Conservation (phyloP, 2,113 vertebrate species). For the Anhinga anhinga region DNA sequence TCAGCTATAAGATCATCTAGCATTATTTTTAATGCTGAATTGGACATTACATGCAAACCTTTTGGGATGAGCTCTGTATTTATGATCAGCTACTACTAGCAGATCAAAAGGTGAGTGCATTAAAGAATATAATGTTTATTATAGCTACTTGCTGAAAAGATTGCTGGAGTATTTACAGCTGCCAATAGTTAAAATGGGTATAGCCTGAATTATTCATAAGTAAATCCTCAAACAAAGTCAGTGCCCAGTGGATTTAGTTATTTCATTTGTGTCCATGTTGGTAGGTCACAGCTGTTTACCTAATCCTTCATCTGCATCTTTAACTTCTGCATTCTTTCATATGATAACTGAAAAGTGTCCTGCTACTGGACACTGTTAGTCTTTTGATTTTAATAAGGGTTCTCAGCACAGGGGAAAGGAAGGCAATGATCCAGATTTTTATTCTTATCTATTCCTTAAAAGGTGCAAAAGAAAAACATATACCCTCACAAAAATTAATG, state of each 20-base stretch:
- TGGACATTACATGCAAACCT: constrained; percentile 28
- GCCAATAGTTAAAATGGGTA: constrained; percentile 15
- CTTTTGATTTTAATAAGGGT: neutral
- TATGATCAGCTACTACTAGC: constrained; percentile 37
- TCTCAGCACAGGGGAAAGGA: neutral
- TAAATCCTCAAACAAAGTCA: constrained; percentile 46
- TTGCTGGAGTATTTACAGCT: constrained; percentile 56
- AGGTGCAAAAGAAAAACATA: neutral
- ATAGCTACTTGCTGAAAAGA: constrained; percentile 45
- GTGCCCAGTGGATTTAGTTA: neutral
- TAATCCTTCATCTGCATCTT: neutral
- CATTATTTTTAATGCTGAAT: constrained; percentile 44
- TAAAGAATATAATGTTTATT: constrained; percentile 58
- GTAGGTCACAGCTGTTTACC: neutral
- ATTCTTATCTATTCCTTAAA: neutral
- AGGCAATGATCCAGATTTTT: neutral
- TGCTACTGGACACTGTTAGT: neutral
- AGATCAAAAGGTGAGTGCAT: constrained; percentile 3
- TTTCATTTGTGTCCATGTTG: neutral
- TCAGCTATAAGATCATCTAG: constrained; percentile 12
- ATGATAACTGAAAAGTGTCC: neutral
- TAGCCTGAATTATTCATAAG: constrained; percentile 55
- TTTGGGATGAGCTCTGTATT: constrained; percentile 34
- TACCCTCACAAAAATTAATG: neutral
- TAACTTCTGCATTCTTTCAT: neutral